phyloP scores from a whole-genome alignment of 2,888 invertebrate species.

The Ennomos fuscantarius region DNA sequence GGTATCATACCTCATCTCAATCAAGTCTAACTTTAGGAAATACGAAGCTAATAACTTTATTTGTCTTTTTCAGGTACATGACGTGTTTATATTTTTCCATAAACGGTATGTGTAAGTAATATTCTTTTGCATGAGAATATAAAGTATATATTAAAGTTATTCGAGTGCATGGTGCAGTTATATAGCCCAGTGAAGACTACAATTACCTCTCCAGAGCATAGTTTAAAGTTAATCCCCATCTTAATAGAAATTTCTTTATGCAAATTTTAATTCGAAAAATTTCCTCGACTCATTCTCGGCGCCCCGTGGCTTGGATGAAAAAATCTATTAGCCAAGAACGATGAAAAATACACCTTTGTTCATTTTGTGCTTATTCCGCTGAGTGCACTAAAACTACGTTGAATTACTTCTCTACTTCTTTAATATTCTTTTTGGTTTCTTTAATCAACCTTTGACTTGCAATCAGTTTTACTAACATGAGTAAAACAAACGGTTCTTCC shows the following conservation, averaged over 20 bases:
- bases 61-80: conserved; percentile 36
- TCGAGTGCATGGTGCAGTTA: conserved; percentile 10
- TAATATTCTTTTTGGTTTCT: no score
- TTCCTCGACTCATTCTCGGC: conserved; percentile 51
- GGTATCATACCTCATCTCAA: no score
- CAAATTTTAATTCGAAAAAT: conserved; percentile 67
- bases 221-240: conserved; percentile 60
- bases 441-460: no score
- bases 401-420: conserved; percentile 19
- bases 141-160: background rate
- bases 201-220: conserved; percentile 51
- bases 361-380: conserved; percentile 45
- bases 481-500: background rate
- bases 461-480: no score
- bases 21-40: background rate
- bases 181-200: conserved; percentile 44
- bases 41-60: conserved; percentile 3
- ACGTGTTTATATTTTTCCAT: conserved; percentile 7
- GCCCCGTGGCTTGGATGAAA: conserved; percentile 54
- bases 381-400: conserved; percentile 46
- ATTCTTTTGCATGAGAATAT: no score
- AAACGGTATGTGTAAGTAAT: no score
- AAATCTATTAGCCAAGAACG: conserved; percentile 64
- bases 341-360: conserved; percentile 48
- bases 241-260: conserved; percentile 67